phyloP scores from a whole-genome alignment of 2,113 vertebrate species.

The Cinclus mexicanus region DNA sequence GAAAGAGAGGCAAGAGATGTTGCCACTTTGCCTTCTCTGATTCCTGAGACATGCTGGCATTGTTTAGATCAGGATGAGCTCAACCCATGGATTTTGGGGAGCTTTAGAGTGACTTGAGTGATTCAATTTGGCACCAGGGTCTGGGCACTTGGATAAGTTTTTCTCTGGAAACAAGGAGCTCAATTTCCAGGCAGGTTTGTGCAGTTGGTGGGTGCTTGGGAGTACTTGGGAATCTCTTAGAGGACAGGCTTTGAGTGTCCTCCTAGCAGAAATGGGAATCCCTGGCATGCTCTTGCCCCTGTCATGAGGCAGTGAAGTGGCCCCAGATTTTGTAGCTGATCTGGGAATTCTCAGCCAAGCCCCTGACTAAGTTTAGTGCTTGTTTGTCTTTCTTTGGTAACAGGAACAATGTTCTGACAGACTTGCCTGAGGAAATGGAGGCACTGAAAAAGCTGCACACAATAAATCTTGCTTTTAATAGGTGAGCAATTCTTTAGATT shows the following conservation, averaged over 20 bases:
- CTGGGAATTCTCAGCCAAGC: background rate
- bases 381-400: conserved; percentile 22
- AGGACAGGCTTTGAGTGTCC: background rate
- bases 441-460: conserved; percentile 79
- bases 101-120: background rate
- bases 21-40: background rate
- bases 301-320: background rate
- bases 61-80: background rate
- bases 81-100: background rate
- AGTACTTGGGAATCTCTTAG: background rate
- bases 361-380: background rate
- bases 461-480: conserved; percentile 89
- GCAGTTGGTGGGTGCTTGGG: background rate
- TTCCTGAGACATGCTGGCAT: background rate
- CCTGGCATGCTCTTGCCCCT: background rate
- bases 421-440: conserved; percentile 86
- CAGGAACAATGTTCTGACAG: conserved; percentile 90
- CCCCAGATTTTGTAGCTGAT: background rate
- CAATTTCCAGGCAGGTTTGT: background rate
- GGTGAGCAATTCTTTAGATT: conserved; percentile 68
- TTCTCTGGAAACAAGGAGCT: background rate
- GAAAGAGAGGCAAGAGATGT: background rate
- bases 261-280: background rate
- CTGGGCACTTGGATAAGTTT: background rate
- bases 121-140: background rate